phyloP scores from a whole-genome alignment of 2,888 invertebrate genomes.

The Chymomyza amoena region DNA sequence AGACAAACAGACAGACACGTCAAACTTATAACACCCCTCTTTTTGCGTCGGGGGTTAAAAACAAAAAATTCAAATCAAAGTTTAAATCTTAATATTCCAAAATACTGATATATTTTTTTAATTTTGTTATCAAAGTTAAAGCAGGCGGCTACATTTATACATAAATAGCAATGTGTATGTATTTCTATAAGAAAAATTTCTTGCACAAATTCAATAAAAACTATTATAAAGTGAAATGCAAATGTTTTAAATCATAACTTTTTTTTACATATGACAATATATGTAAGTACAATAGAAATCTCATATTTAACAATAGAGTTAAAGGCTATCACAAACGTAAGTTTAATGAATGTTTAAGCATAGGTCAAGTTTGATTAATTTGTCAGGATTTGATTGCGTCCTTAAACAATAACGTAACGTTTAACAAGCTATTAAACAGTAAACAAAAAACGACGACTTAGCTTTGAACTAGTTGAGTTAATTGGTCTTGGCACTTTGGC shows the following conservation, averaged over 20 bases:
- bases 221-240: background rate
- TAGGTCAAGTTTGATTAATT: background rate
- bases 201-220: constrained; percentile 3
- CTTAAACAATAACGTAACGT: background rate
- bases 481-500: constrained; percentile 62
- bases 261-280: background rate
- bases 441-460: constrained; percentile 9
- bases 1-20: too few relatives aligned
- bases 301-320: background rate
- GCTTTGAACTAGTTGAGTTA: constrained; percentile 21
- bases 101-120: background rate
- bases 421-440: constrained; percentile 1
- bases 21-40: too few relatives aligned
- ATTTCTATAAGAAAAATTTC: background rate
- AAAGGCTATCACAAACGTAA: constrained; percentile 6
- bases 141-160: background rate
- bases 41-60: too few relatives aligned
- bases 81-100: too few relatives aligned
- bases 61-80: background rate
- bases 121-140: background rate
- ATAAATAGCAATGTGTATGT: background rate
- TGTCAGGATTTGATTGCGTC: background rate
- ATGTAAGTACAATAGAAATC: constrained; percentile 1
- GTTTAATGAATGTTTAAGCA: constrained; percentile 1
- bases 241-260: background rate